These are phyloP conservation scores for Aegotheles bennettii DNA, from an alignment of 2,113 vertebrate genomes.

Conservation along the genomic window DNA sequence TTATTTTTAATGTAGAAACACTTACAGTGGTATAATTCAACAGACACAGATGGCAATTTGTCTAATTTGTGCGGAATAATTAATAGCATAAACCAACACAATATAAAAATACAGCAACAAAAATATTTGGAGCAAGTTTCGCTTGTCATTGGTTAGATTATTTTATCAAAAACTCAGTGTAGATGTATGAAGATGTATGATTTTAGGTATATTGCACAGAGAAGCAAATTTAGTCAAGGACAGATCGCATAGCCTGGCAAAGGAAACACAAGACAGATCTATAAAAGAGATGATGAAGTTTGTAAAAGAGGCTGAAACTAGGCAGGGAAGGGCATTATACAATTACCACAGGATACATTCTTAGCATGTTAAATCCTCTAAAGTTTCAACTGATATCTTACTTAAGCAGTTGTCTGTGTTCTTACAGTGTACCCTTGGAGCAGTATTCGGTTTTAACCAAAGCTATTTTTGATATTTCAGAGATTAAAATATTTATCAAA, in stretches of 20 bases:
- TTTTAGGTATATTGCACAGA: not conserved
- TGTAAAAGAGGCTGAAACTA: not conserved
- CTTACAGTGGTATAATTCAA: not conserved
- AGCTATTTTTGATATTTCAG: not conserved
- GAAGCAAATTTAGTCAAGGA: not conserved
- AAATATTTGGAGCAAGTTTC: not conserved
- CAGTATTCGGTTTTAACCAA: not conserved
- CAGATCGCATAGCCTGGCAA: not conserved
- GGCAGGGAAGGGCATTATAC: not conserved
- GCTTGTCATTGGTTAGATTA: not conserved
- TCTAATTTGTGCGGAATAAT: not conserved
- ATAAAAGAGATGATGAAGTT: not conserved
- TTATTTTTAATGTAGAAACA: not conserved
- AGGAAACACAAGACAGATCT: not conserved
- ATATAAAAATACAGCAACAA: not conserved
- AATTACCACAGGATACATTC: not conserved
- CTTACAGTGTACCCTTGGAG: not conserved
- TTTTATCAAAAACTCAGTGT: not conserved
- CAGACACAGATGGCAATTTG: not conserved
- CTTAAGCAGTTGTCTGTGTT: not conserved
- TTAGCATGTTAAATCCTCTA: not conserved
- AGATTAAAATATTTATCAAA: not conserved
- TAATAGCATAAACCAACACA: not conserved
- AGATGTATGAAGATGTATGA: not conserved
- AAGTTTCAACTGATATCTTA: not conserved